phyloP scores from a whole-genome alignment of 2,797 vertebrate species.

The Threskiornis aethiopicus region DNA sequence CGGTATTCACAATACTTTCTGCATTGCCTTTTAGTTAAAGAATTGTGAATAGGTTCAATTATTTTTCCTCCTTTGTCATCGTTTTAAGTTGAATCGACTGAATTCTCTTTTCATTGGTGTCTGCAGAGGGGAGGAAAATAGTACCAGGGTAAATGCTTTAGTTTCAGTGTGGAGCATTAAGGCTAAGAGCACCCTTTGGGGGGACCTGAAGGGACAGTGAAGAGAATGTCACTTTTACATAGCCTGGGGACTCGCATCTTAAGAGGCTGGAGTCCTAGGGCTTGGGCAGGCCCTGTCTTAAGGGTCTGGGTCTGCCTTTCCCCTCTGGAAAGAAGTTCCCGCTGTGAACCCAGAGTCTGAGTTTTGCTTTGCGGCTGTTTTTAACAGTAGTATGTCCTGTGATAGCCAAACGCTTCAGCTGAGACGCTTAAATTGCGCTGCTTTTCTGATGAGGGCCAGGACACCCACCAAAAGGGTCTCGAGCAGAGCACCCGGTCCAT shows the following conservation, averaged over 20 bases:
- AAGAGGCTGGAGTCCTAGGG: background rate
- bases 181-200: background rate
- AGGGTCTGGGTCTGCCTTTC: background rate
- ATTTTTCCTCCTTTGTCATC: background rate
- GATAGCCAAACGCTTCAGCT: fast-evolving
- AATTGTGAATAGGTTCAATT: background rate
- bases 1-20: background rate
- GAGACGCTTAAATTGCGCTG: fast-evolving
- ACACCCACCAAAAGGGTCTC: background rate
- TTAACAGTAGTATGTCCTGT: background rate
- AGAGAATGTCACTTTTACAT: background rate
- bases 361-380: background rate
- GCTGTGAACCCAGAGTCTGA: background rate
- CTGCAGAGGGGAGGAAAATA: background rate
- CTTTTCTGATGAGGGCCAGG: background rate
- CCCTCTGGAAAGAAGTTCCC: background rate
- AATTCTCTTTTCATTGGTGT: background rate
- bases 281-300: background rate
- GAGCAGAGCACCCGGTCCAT: background rate
- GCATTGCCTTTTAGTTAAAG: background rate
- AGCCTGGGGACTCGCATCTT: background rate
- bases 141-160: background rate
- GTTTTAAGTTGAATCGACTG: background rate
- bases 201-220: background rate
- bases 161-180: background rate